These are phyloP conservation scores for Seira ritae DNA, from an alignment of 2,888 invertebrate genomes.

Conservation along the genomic window DNA sequence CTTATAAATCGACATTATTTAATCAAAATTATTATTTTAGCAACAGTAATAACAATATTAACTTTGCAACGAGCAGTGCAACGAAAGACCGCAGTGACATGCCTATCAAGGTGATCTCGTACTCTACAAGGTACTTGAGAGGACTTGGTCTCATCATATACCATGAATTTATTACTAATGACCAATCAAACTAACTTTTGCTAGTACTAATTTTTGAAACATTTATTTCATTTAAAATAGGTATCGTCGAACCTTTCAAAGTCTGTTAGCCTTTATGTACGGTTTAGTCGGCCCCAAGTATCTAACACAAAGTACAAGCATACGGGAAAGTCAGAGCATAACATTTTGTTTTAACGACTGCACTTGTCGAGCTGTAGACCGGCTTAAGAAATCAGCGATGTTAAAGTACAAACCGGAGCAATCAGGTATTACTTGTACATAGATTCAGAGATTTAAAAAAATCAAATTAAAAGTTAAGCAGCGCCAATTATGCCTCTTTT, in stretches of 20 bases:
- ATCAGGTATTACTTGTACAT: conserved; percentile 51
- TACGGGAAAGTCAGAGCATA: conserved; percentile 87
- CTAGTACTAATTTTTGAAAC: conserved; percentile 75
- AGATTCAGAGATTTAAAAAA: no score
- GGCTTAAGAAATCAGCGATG: conserved; percentile 76
- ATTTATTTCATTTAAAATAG: conserved; percentile 74
- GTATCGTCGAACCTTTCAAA: conserved; percentile 93
- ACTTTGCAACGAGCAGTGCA: conserved; percentile 52
- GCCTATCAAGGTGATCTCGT: conserved; percentile 74
- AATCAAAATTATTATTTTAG: conserved; percentile 54
- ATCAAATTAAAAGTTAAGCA: background rate
- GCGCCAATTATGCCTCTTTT: no score
- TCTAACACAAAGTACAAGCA: conserved; percentile 80
- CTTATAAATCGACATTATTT: conserved; percentile 76
- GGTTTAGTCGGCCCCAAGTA: conserved; percentile 83
- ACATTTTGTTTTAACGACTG: conserved; percentile 92
- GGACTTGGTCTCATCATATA: background rate
- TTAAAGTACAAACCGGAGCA: conserved; percentile 68
- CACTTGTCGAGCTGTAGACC: conserved; percentile 84
- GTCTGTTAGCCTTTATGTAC: conserved; percentile 87
- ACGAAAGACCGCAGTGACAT: conserved; percentile 67
- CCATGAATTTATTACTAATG: no score
- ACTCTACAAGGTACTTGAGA: conserved; percentile 59
- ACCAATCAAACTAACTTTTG: background rate
- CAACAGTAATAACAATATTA: conserved; percentile 36